These are phyloP conservation scores for Todiramphus saurophagus DNA, from an alignment of 2,113 vertebrate species.

Conservation along the genomic window DNA sequence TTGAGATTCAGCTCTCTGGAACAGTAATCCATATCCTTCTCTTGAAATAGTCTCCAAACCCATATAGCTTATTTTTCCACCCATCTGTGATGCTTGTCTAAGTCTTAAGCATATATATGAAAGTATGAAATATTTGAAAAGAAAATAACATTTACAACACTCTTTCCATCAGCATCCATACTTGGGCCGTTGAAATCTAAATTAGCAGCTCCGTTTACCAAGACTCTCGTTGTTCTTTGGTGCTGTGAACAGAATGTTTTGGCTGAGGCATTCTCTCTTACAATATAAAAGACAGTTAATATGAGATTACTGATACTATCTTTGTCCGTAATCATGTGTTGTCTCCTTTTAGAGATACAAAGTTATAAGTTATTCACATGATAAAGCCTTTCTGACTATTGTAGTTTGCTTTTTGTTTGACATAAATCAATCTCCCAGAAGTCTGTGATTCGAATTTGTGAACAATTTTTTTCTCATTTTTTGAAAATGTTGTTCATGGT, in stretches of 20 bases:
- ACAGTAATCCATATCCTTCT: background rate
- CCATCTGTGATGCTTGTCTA: background rate
- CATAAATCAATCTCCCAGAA: background rate
- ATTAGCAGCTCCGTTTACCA: background rate
- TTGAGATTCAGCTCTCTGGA: background rate
- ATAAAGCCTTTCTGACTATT: background rate
- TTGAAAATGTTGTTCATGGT: background rate
- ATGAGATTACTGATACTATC: background rate
- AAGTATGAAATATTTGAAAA: background rate
- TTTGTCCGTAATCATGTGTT: background rate
- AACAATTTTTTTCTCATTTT: background rate
- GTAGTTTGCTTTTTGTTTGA: background rate
- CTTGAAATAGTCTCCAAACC: background rate
- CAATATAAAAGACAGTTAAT: background rate
- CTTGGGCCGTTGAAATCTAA: background rate
- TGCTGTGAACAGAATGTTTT: background rate
- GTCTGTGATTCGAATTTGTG: background rate
- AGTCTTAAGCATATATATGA: background rate
- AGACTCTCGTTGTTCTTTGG: background rate
- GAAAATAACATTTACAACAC: background rate
- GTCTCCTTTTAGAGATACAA: background rate
- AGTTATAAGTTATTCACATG: background rate
- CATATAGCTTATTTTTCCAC: background rate
- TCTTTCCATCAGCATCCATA: background rate
- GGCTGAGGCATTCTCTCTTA: background rate